phyloP scores from a whole-genome alignment of 2,888 invertebrate species.

The Teinopalpus imperialis region DNA sequence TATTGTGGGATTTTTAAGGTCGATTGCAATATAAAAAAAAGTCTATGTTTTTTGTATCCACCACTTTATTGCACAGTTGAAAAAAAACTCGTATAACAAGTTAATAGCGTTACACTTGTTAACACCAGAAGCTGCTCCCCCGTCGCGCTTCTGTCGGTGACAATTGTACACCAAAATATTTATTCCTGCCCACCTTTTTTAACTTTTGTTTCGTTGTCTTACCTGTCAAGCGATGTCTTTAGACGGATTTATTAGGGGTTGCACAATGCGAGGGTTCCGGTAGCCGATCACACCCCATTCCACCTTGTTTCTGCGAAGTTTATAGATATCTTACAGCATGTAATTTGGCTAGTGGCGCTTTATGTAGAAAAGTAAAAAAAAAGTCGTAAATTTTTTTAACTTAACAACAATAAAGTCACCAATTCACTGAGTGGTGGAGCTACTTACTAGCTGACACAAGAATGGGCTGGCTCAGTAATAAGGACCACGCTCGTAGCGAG shows the following conservation, averaged over 20 bases:
- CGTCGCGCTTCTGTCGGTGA: constrained; percentile 9
- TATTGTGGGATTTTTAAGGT: too few relatives aligned
- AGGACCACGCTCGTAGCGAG: too few relatives aligned
- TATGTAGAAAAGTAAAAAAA: too few relatives aligned
- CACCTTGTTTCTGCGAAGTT: constrained; percentile 11
- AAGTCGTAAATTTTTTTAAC: too few relatives aligned
- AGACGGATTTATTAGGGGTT: constrained; percentile 17
- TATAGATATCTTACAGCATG: constrained; percentile 1
- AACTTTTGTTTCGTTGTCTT: constrained; percentile 17
- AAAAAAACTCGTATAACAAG: constrained; percentile 4
- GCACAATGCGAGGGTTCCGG: constrained; percentile 17
- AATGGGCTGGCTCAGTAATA: too few relatives aligned
- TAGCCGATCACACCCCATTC: too few relatives aligned
- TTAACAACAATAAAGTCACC: too few relatives aligned
- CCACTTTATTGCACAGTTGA: not conserved
- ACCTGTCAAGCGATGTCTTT: constrained; percentile 12
- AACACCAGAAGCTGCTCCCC: constrained; percentile 18
- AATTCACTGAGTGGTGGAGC: too few relatives aligned
- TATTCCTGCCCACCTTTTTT: constrained; percentile 17
- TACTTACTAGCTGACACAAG: too few relatives aligned
- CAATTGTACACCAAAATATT: constrained; percentile 24
- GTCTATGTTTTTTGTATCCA: too few relatives aligned
- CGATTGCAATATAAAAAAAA: too few relatives aligned
- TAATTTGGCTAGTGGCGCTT: constrained; percentile 4
- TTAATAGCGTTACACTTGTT: constrained; percentile 9